Percentiles rank a stretch among this genome's conserved stretches.
phyloP scores from a whole-genome alignment of 2,888 invertebrate species.

The Stenodema calcarata region DNA sequence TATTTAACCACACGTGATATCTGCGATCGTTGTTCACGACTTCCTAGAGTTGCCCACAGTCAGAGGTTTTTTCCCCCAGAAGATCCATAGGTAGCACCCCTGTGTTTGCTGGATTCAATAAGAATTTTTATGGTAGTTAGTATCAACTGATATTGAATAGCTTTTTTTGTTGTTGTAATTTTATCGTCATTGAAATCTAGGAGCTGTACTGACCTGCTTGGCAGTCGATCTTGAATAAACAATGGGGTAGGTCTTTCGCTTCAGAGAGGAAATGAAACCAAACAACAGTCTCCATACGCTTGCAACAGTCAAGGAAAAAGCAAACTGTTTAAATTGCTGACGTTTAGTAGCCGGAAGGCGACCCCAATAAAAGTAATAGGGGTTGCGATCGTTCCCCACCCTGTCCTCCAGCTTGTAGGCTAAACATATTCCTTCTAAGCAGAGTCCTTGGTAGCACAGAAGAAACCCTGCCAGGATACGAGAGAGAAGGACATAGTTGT shows the following conservation, averaged over 20 bases:
- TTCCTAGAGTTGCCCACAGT: no score
- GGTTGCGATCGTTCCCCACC: not conserved
- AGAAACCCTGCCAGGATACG: not conserved
- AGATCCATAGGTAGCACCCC: no score
- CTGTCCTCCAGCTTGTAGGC: not conserved
- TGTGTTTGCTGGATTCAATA: no score
- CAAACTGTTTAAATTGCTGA: constrained; percentile 22
- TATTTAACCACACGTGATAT: no score
- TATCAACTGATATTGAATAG: no score
- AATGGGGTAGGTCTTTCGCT: not conserved
- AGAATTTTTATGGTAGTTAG: no score
- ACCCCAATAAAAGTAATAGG: constrained; percentile 26
- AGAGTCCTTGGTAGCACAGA: not conserved
- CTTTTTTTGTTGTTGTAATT: no score
- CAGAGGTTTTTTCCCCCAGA: no score
- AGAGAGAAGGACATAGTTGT: not conserved
- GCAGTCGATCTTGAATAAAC: no score
- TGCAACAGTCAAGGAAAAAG: not conserved
- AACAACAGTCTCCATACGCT: not conserved
- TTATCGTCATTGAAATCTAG: no score
- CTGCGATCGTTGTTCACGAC: no score
- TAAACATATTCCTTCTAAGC: not conserved
- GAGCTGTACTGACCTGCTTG: no score
- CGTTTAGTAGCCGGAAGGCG: not conserved
- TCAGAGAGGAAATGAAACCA: not conserved